phyloP scores from a whole-genome alignment of 2,888 invertebrate genomes.

The Chorisops tibialis region DNA sequence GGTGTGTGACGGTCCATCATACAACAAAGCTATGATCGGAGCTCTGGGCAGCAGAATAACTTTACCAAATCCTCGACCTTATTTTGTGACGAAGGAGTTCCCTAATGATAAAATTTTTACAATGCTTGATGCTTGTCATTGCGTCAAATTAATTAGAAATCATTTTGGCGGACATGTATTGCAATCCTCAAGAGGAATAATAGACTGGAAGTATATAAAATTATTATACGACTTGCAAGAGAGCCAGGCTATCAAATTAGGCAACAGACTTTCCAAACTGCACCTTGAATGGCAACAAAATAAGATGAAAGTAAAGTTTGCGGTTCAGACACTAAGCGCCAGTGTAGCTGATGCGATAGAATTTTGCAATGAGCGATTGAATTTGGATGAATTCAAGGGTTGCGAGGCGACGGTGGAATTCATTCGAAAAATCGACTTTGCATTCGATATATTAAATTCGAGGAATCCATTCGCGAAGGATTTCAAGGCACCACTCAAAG shows the following conservation, averaged over 20 bases:
- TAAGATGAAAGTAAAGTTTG: no score
- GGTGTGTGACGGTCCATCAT: neutral
- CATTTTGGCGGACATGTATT: neutral
- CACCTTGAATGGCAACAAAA: no score
- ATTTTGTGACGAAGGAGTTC: neutral
- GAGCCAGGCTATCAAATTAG: neutral
- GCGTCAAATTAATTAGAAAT: neutral
- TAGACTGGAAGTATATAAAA: neutral
- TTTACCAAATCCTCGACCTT: neutral
- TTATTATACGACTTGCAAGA: neutral
- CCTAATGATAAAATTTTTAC: neutral
- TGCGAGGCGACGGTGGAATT: neutral
- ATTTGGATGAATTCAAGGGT: neutral
- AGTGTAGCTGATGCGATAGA: neutral
- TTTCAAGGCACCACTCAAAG: neutral
- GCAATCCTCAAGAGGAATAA: neutral
- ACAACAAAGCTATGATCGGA: neutral
- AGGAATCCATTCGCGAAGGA: neutral
- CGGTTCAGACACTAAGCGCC: no score
- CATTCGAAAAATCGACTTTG: neutral
- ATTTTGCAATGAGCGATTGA: neutral
- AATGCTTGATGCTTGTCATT: no score
- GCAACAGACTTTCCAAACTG: neutral
- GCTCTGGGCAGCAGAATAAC: neutral
- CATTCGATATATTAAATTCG: neutral